phyloP scores from a whole-genome alignment of 2,113 vertebrate genomes.

The Lasiurus borealis region DNA sequence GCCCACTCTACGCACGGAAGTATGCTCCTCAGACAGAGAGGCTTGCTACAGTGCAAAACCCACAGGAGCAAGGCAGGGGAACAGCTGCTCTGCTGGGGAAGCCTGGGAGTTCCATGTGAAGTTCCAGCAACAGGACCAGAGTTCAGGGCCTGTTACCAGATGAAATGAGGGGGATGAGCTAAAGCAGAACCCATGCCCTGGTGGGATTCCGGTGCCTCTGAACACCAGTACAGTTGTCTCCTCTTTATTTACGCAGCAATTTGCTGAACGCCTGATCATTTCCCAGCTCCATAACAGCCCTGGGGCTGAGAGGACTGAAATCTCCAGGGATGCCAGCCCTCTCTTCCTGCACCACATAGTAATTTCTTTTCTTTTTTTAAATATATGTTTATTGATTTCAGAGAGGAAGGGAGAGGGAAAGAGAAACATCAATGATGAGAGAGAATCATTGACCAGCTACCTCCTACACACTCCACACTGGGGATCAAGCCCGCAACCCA shows the following conservation, averaged over 20 bases:
- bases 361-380: not conserved
- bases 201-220: not conserved
- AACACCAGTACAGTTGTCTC: not conserved
- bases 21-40: not conserved
- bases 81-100: not conserved
- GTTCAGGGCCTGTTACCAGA: not conserved
- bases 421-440: too few relatives aligned
- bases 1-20: not conserved
- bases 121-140: not conserved
- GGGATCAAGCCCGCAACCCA: too few relatives aligned
- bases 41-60: not conserved
- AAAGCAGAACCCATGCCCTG: not conserved
- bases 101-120: not conserved
- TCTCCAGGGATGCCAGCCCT: not conserved
- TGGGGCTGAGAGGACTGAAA: not conserved
- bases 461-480: too few relatives aligned
- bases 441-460: too few relatives aligned
- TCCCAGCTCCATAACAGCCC: not conserved
- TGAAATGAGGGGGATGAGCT: not conserved
- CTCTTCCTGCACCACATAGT: not conserved
- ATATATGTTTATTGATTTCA: too few relatives aligned
- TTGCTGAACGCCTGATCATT: not conserved
- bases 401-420: too few relatives aligned
- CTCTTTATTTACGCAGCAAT: conserved; percentile 15
- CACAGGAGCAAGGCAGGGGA: not conserved